phyloP scores from a whole-genome alignment of 2,113 vertebrate genomes.

The Myiagra hebetior region DNA sequence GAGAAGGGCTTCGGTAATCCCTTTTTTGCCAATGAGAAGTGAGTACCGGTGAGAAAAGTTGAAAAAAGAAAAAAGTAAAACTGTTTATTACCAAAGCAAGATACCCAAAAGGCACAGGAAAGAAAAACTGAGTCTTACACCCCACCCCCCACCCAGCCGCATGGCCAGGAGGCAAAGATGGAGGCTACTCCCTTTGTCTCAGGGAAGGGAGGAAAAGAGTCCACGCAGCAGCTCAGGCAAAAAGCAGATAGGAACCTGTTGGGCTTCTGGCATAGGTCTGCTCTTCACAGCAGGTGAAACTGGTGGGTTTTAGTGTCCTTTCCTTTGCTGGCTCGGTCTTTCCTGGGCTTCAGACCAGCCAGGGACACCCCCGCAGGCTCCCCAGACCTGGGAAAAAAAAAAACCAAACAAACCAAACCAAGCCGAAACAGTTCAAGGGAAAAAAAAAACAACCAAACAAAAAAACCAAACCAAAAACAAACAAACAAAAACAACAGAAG shows the following conservation, averaged over 20 bases:
- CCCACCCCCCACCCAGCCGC: too few species aligned
- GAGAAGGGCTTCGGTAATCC: neutral
- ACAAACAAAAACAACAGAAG: neutral
- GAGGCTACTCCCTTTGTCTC: neutral
- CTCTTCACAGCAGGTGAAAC: too few species aligned
- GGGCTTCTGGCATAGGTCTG: neutral
- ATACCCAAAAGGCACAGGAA: neutral
- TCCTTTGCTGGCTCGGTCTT: too few species aligned
- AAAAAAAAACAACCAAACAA: neutral
- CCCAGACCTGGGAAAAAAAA: neutral
- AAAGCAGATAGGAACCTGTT: neutral
- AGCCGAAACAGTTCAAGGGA: too few species aligned
- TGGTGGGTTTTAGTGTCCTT: too few species aligned
- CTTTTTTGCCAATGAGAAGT: neutral
- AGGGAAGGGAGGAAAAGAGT: neutral
- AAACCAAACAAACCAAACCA: too few species aligned
- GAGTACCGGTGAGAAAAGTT: neutral
- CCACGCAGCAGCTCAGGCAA: neutral
- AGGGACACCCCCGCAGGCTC: neutral
- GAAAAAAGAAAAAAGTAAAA: neutral
- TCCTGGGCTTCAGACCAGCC: too few species aligned
- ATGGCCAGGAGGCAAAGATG: neutral
- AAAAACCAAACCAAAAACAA: neutral
- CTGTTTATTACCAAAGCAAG: neutral
- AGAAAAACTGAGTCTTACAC: neutral